Conservation (phyloP, 2,888 invertebrate species). For the Cephus runcator region DNA sequence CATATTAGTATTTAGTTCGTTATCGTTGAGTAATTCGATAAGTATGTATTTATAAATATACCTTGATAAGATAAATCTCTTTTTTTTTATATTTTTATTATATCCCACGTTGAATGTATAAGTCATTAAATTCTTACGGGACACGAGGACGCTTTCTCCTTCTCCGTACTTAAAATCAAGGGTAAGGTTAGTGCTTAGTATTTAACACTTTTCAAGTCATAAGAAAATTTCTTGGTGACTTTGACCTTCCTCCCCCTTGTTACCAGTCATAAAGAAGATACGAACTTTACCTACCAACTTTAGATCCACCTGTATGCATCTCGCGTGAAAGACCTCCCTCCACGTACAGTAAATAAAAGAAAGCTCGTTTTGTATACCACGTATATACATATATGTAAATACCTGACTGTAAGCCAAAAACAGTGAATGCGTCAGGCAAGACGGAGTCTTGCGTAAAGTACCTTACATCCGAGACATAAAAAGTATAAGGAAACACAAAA, state of each 20-base stretch:
- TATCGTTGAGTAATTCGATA: neutral
- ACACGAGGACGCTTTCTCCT: neutral
- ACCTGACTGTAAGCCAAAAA: neutral
- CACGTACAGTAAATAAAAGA: neutral
- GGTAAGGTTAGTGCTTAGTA: neutral
- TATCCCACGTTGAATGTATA: neutral
- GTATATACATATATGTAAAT: neutral
- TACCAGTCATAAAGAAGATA: neutral
- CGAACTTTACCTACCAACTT: neutral
- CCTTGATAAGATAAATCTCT: neutral
- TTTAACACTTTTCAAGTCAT: neutral
- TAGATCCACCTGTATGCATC: neutral
- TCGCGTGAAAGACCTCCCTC: neutral
- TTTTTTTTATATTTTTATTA: neutral
- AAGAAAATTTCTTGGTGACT: neutral
- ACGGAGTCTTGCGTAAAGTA: neutral
- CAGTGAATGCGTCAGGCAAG: neutral
- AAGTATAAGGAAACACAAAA: neutral
- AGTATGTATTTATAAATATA: neutral
- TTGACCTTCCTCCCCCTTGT: neutral
- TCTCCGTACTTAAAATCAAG: neutral
- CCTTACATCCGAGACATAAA: neutral
- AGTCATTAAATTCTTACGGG: neutral
- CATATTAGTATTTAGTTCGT: neutral
- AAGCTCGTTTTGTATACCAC: neutral